Evolutionary conservation across 2,113 vertebrate genomes (phyloP).

Genomic region (Pardalotus punctatus): DNA sequence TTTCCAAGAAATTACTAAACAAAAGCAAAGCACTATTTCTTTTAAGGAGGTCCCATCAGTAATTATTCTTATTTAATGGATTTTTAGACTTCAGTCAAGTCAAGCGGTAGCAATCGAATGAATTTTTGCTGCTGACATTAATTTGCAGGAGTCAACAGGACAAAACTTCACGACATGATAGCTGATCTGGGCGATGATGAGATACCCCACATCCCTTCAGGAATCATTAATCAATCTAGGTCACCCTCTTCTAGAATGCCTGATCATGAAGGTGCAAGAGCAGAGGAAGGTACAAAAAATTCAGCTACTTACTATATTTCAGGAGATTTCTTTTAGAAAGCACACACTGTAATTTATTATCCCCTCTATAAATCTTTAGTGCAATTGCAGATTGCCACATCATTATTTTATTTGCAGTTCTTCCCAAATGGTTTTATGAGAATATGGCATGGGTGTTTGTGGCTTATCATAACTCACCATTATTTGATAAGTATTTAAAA

Average conservation of each 20-base stretch:
- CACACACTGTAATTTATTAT: conserved; percentile 1
- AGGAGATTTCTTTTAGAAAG: conserved; percentile 58
- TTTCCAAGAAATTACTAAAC: conserved; percentile 11
- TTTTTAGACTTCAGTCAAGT: conserved; percentile 66
- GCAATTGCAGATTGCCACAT: conserved; percentile 5
- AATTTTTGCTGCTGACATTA: conserved; percentile 78
- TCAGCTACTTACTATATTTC: conserved; percentile 71
- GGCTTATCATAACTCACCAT: not conserved
- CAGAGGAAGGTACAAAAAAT: conserved; percentile 80
- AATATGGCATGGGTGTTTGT: not conserved
- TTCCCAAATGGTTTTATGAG: not conserved
- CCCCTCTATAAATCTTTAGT: conserved; percentile 16
- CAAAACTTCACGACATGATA: conserved; percentile 82
- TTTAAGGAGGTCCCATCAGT: conserved; percentile 41
- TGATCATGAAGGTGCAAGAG: conserved; percentile 83
- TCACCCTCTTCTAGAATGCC: conserved; percentile 81
- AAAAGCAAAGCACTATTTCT: conserved; percentile 37
- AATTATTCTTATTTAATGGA: conserved; percentile 47
- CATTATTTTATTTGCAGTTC: not conserved
- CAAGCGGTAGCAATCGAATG: conserved; percentile 71
- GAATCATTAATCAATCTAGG: conserved; percentile 80
- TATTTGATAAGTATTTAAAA: not conserved
- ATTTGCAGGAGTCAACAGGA: conserved; percentile 83
- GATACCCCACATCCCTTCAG: conserved; percentile 79
- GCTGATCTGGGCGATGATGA: conserved; percentile 83